Percentiles rank a stretch among this genome's conserved stretches.
Evolutionary conservation across 2,113 vertebrate genomes (phyloP).

Genomic region (Nematolebias whitei): DNA sequence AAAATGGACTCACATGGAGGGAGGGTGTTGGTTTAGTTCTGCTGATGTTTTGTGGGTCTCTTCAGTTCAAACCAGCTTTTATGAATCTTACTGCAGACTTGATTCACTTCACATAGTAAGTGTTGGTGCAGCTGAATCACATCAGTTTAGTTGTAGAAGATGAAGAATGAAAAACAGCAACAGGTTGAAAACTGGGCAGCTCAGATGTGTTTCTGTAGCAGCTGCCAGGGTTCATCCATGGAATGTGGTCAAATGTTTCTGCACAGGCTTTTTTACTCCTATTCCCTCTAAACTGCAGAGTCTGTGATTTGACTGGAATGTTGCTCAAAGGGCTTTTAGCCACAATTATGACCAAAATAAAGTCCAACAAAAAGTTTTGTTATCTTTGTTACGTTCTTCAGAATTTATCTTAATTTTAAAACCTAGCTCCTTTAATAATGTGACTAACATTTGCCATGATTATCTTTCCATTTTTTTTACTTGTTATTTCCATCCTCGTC

Average conservation of each 20-base stretch:
- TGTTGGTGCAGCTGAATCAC: background rate
- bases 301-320: background rate
- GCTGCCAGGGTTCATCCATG: too few relatives aligned
- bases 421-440: too few relatives aligned
- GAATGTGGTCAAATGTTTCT: too few relatives aligned
- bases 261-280: background rate
- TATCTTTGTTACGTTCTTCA: background rate
- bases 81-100: background rate
- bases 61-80: background rate
- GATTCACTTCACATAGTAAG: background rate
- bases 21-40: background rate
- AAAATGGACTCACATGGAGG: background rate
- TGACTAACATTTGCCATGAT: background rate
- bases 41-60: background rate
- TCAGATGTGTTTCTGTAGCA: too few relatives aligned
- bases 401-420: background rate
- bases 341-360: background rate
- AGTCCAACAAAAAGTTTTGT: background rate
- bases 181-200: too few relatives aligned
- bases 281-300: background rate
- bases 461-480: background rate
- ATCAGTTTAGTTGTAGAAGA: slow-evolving; percentile 2
- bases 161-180: too few relatives aligned
- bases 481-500: background rate
- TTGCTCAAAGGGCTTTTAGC: background rate